Percentiles rank a stretch among this genome's conserved stretches.
Evolutionary conservation across 2,888 invertebrate genomes (phyloP).

Genomic region (Lepidocyrtinus sp.): DNA sequence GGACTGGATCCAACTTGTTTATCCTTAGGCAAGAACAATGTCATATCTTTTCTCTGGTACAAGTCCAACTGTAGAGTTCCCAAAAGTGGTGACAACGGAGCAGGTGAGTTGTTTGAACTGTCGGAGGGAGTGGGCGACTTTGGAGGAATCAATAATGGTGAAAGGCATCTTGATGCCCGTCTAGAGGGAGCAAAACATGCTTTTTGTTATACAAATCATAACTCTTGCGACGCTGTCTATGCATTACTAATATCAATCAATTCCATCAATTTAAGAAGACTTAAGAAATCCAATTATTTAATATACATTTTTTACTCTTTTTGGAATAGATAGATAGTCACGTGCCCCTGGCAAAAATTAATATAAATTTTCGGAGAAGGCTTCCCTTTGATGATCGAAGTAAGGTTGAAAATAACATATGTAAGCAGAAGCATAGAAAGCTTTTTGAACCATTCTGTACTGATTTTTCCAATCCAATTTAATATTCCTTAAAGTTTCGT

Average conservation of each 20-base stretch:
- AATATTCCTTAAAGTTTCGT: too few relatives aligned
- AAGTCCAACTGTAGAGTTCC: constrained; percentile 91
- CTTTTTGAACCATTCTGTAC: too few relatives aligned
- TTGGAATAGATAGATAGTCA: not conserved
- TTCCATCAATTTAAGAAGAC: too few relatives aligned
- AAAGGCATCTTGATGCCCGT: constrained; percentile 77
- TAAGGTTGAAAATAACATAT: too few relatives aligned
- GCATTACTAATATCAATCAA: too few relatives aligned
- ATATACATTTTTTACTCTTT: not conserved
- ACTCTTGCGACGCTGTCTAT: constrained; percentile 10
- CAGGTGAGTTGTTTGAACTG: constrained; percentile 74
- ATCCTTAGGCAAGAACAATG: constrained; percentile 80
- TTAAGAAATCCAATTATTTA: not conserved
- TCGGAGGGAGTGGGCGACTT: constrained; percentile 68
- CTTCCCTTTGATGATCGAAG: too few relatives aligned
- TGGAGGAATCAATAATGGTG: constrained; percentile 81
- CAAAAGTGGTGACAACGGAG: constrained; percentile 74
- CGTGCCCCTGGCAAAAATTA: too few relatives aligned
- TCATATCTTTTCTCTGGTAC: constrained; percentile 84
- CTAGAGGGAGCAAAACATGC: constrained; percentile 43
- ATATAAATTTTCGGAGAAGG: too few relatives aligned
- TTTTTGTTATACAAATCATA: too few relatives aligned
- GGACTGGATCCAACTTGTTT: constrained; percentile 77
- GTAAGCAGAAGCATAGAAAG: too few relatives aligned
- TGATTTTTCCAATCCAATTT: too few relatives aligned